Conservation (phyloP, 2,888 invertebrate species). For the Cataglyphis cursor region DNA sequence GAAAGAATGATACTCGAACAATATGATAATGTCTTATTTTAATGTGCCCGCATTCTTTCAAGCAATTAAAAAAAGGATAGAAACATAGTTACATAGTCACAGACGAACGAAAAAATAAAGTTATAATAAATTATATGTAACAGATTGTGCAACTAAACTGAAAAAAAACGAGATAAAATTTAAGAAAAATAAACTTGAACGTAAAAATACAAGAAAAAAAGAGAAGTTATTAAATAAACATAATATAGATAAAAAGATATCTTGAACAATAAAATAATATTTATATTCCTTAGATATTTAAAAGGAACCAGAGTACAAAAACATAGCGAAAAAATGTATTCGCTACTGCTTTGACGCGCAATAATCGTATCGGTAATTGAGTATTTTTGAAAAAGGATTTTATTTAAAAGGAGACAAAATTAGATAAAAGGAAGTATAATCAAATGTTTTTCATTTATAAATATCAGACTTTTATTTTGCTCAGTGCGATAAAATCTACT, state of each 20-base stretch:
- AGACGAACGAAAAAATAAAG: background rate
- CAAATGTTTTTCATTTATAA: slow-evolving; percentile 16
- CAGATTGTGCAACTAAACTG: background rate
- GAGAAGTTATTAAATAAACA: background rate
- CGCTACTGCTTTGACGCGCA: background rate
- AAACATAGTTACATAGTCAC: background rate
- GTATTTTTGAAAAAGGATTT: background rate
- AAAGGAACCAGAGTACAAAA: background rate
- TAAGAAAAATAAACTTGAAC: background rate
- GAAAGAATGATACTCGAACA: background rate
- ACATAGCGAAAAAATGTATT: background rate
- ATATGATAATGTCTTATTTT: background rate
- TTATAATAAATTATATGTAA: background rate
- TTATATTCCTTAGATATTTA: background rate
- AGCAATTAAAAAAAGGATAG: background rate
- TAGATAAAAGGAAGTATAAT: background rate
- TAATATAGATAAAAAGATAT: background rate
- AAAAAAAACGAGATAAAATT: background rate
- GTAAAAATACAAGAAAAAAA: background rate
- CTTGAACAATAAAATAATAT: background rate
- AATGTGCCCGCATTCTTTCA: background rate
- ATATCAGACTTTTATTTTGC: slow-evolving; percentile 9
- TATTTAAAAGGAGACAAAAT: slow-evolving; percentile 2
- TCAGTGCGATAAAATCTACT: slow-evolving; percentile 13
- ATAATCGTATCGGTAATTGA: background rate